A percentile compares a stretch with the other conserved stretches of the same genome.
These are phyloP conservation scores for Chesias legatella DNA, from an alignment of 2,888 invertebrate species.

Conservation along the genomic window DNA sequence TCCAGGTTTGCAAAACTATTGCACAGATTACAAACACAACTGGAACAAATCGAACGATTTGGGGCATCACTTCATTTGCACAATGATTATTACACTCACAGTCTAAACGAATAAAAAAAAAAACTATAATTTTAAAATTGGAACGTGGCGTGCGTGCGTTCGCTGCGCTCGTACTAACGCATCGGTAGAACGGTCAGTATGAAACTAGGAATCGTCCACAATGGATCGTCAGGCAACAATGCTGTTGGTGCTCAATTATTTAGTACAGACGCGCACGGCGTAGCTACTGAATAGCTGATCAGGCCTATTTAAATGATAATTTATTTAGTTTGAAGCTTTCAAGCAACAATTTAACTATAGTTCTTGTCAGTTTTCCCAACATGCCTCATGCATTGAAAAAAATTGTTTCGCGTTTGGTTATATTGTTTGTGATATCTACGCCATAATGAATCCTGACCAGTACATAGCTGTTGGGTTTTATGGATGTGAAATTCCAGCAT, in stretches of 20 bases:
- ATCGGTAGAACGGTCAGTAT: constrained; percentile 52
- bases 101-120: constrained; percentile 24
- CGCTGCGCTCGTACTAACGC: constrained; percentile 59
- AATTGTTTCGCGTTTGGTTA: no score
- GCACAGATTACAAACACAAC: constrained; percentile 40
- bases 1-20: constrained; percentile 69
- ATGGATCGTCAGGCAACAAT: constrained; percentile 34
- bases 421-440: no score
- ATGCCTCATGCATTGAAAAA: no score
- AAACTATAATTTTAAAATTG: constrained; percentile 29
- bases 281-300: constrained; percentile 21
- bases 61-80: constrained; percentile 39
- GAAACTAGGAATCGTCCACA: constrained; percentile 61
- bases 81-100: constrained; percentile 21
- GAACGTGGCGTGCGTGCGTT: constrained; percentile 45
- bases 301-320: no score
- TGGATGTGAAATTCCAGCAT: no score
- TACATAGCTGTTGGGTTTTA: no score
- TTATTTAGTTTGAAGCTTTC: no score
- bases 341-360: no score
- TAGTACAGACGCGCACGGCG: constrained; percentile 42
- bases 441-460: no score
- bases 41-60: constrained; percentile 43
- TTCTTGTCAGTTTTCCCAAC: no score
- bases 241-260: constrained; percentile 67